Percentiles rank a stretch among this genome's conserved stretches.
phyloP scores from a whole-genome alignment of 2,888 invertebrate genomes.

The Stenotaenia linearis region DNA sequence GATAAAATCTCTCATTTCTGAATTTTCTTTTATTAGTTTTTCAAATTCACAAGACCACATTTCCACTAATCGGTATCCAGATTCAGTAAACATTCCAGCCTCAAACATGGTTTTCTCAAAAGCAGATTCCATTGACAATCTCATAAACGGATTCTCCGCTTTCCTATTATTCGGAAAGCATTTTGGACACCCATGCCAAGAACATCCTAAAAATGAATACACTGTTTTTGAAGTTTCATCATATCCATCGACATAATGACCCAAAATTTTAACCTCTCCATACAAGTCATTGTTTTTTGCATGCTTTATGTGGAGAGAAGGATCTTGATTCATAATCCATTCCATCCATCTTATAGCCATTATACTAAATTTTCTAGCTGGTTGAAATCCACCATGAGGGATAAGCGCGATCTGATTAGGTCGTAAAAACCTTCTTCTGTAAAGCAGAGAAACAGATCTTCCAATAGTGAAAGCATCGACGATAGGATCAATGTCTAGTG shows the following conservation, averaged over 20 bases:
- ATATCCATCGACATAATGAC: neutral
- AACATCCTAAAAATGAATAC: neutral
- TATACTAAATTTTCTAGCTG: neutral
- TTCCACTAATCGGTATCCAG: neutral
- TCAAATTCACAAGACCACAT: neutral
- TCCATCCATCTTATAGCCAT: neutral
- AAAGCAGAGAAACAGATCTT: neutral
- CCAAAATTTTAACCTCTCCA: neutral
- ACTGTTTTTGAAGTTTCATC: neutral
- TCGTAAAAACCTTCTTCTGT: neutral
- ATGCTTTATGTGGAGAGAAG: neutral
- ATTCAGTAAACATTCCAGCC: neutral
- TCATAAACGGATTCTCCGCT: neutral
- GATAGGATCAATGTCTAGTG: neutral
- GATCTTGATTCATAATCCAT: neutral
- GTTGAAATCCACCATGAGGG: neutral
- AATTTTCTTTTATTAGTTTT: neutral
- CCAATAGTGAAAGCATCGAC: neutral
- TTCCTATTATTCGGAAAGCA: neutral
- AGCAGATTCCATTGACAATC: neutral
- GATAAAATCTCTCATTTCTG: neutral
- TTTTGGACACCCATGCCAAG: neutral
- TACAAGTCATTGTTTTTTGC: neutral
- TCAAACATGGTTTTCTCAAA: neutral
- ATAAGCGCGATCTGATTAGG: neutral